Evolutionary conservation across 2,113 vertebrate genomes (phyloP).

Genomic region (Castor canadensis): DNA sequence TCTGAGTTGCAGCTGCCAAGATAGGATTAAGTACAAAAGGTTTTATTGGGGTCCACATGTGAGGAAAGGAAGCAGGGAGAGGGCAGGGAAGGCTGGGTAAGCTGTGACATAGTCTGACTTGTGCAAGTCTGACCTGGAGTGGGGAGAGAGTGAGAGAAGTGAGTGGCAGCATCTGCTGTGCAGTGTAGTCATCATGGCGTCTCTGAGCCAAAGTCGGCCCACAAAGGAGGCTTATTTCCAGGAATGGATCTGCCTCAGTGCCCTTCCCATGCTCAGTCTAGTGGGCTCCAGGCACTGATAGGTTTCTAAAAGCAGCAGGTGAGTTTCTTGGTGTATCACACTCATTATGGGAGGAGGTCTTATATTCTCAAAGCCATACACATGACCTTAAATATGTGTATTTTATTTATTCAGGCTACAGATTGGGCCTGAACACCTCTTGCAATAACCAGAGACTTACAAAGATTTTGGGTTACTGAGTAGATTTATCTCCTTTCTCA

Average conservation of each 20-base stretch:
- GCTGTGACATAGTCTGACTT: not conserved
- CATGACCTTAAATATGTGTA: not conserved
- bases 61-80: not conserved
- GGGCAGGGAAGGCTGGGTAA: not conserved
- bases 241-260: not conserved
- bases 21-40: not conserved
- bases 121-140: not conserved
- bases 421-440: not conserved
- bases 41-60: not conserved
- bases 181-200: too few species aligned
- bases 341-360: not conserved
- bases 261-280: not conserved
- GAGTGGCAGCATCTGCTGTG: not conserved
- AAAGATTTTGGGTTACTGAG: not conserved
- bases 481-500: not conserved
- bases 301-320: not conserved
- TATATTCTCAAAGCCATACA: not conserved
- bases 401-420: not conserved
- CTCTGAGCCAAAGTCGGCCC: not conserved
- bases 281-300: not conserved
- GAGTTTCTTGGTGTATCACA: not conserved
- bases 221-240: not conserved
- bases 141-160: not conserved
- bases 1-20: not conserved
- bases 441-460: not conserved